Evolutionary conservation across 2,797 vertebrate species (phyloP).

Genomic region (Merluccius polli): DNA sequence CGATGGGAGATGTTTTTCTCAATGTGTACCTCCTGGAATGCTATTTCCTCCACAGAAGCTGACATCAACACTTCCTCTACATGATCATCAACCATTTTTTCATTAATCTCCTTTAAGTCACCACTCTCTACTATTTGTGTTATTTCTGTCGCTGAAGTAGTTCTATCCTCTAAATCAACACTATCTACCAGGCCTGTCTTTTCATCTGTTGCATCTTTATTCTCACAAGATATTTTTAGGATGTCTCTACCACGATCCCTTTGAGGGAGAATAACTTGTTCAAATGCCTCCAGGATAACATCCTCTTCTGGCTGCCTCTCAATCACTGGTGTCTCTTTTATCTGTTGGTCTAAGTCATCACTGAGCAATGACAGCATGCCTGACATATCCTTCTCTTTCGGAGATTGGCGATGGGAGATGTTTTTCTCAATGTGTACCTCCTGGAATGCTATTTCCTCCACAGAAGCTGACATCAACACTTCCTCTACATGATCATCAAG

Average conservation of each 20-base stretch:
- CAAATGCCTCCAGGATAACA: conserved; percentile 31
- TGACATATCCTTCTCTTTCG: conserved; percentile 11
- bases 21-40: background rate
- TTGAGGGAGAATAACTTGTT: conserved; percentile 3
- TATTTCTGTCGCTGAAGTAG: background rate
- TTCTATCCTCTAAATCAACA: background rate
- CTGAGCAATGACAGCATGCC: conserved; percentile 14
- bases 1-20: background rate
- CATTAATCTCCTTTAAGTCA: background rate
- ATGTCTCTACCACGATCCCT: background rate
- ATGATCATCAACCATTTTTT: background rate
- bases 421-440: conserved; percentile 11
- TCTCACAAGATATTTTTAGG: background rate
- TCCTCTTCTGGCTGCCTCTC: conserved; percentile 27
- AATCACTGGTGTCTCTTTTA: conserved; percentile 8
- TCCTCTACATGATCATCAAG: background rate
- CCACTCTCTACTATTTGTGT: background rate
- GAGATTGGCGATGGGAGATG: background rate
- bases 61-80: background rate
- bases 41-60: background rate
- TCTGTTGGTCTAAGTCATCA: conserved; percentile 7
- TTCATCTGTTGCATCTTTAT: background rate
- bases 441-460: too few species aligned
- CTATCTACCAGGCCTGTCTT: background rate
- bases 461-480: too few species aligned